Percentiles rank a stretch among this genome's conserved stretches.
Evolutionary conservation across 1,140 invertebrate species (phyloP).

Genomic region (Papilio aristodemus): DNA sequence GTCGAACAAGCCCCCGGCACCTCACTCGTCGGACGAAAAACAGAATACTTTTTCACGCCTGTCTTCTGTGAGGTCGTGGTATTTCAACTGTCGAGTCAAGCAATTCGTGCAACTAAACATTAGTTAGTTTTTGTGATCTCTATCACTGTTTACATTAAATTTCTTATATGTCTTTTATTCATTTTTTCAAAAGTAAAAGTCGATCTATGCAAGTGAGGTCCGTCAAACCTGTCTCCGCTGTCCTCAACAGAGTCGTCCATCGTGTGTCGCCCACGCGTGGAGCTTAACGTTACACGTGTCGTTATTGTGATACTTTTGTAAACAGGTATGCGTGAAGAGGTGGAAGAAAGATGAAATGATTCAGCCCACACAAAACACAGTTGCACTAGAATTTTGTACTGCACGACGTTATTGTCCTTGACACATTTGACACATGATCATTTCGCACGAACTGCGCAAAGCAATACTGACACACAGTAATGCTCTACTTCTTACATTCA

Average conservation of each 20-base stretch:
- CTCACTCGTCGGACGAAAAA: too few relatives aligned
- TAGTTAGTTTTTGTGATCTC: background rate
- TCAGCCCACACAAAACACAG: background rate
- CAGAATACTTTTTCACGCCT: too few relatives aligned
- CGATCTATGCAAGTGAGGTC: background rate
- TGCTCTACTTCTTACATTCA: too few relatives aligned
- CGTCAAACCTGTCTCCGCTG: background rate
- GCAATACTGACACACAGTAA: too few relatives aligned
- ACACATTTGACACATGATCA: too few relatives aligned
- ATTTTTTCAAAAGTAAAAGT: constrained; percentile 16
- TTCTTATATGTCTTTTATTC: too few relatives aligned
- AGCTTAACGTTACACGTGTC: background rate
- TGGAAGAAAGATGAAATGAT: background rate
- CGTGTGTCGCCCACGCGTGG: background rate
- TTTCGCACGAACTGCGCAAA: too few relatives aligned
- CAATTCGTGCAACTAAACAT: background rate
- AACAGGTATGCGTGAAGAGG: background rate
- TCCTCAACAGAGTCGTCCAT: background rate
- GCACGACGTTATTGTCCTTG: too few relatives aligned
- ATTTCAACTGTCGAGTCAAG: too few relatives aligned
- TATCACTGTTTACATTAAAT: too few relatives aligned
- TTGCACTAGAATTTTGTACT: background rate
- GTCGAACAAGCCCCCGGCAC: too few relatives aligned
- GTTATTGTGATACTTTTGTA: constrained; percentile 7
- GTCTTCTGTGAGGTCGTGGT: too few relatives aligned